Evolutionary conservation across 2,888 invertebrate genomes (phyloP).

Genomic region (Selenia dentaria): DNA sequence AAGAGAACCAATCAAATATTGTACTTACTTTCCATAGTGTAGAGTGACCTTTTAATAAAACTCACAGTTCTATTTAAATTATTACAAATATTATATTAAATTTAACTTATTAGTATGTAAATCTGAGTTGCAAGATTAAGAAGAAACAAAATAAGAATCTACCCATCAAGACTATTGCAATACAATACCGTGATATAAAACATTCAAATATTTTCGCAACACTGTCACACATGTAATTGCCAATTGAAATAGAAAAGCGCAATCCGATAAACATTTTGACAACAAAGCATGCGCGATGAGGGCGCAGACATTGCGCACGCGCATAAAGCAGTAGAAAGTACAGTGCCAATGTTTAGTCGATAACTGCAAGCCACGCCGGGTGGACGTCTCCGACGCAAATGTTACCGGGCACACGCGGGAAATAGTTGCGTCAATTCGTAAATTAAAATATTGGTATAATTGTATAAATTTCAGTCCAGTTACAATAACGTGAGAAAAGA

Average conservation of each 20-base stretch:
- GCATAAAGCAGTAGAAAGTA: constrained; percentile 80
- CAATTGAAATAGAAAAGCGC: constrained; percentile 40
- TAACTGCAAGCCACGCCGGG: constrained; percentile 56
- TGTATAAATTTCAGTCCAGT: constrained; percentile 30
- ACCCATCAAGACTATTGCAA: too few relatives aligned
- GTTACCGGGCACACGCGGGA: constrained; percentile 74
- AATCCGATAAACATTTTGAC: constrained; percentile 39
- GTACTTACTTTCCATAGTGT: too few relatives aligned
- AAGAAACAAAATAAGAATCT: too few relatives aligned
- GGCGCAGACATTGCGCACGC: constrained; percentile 60
- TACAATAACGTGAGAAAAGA: constrained; percentile 44
- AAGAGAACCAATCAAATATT: too few relatives aligned
- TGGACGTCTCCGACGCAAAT: constrained; percentile 74
- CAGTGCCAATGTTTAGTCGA: constrained; percentile 65
- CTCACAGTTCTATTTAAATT: too few relatives aligned
- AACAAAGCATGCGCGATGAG: constrained; percentile 41
- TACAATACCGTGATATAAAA: constrained; percentile 23
- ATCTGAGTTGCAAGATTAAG: too few relatives aligned
- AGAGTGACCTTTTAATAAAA: too few relatives aligned
- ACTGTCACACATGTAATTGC: constrained; percentile 28
- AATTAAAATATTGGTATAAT: constrained; percentile 34
- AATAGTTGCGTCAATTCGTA: constrained; percentile 75
- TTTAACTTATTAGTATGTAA: too few relatives aligned
- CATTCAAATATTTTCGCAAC: constrained; percentile 30
- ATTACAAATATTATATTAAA: too few relatives aligned